Evolutionary conservation across 2,113 vertebrate species (phyloP).

Genomic region (Bucco capensis): DNA sequence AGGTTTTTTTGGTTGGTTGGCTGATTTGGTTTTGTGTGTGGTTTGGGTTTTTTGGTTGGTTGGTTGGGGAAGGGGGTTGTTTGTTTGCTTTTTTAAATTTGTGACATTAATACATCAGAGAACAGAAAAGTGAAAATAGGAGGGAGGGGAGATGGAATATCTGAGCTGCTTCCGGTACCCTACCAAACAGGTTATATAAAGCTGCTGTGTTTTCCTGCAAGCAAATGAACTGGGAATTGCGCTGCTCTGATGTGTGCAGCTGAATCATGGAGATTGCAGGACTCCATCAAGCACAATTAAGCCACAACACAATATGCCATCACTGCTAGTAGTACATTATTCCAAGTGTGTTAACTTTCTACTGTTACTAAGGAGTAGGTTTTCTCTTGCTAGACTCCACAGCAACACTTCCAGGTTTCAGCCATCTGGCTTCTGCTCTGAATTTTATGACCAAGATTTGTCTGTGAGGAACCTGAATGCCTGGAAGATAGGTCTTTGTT

Average conservation of each 20-base stretch:
- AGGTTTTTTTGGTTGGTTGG: not conserved
- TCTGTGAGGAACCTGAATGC: not conserved
- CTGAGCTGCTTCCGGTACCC: not conserved
- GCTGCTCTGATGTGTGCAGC: not conserved
- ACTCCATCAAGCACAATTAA: not conserved
- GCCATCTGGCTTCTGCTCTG: constrained; percentile 7
- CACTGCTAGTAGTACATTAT: not conserved
- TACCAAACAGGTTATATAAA: not conserved
- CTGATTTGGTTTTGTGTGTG: not conserved
- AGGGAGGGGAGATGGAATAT: not conserved
- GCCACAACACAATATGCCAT: not conserved
- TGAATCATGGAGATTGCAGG: not conserved
- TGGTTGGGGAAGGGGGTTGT: no score
- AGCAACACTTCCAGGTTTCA: not conserved
- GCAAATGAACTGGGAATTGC: not conserved
- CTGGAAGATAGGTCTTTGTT: not conserved
- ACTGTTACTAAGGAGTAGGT: not conserved
- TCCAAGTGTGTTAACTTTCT: not conserved
- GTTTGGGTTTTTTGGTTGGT: not conserved
- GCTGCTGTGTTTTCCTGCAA: not conserved
- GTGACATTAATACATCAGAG: not conserved
- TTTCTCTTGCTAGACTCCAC: constrained; percentile 8
- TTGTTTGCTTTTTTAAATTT: not conserved
- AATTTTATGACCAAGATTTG: constrained; percentile 12
- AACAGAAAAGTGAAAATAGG: not conserved